Evolutionary conservation across 2,888 invertebrate genomes (phyloP), one percentile per base, ranked within the genome.

Genomic region (Cephus nigrinus): DNA sequence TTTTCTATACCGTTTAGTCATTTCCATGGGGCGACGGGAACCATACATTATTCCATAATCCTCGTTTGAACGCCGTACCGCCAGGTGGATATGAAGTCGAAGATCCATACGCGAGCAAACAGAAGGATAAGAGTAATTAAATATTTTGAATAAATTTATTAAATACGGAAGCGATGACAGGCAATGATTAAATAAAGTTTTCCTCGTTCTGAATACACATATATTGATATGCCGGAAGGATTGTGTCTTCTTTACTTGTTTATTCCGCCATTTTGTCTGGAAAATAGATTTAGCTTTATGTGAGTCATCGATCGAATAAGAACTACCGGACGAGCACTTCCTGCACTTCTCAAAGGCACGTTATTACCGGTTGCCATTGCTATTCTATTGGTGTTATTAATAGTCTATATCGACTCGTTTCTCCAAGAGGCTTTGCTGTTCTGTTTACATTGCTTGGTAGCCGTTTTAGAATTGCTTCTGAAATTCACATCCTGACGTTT

Each of bases 11-110:
- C 23, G 55, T 55, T 55, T 55, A 90, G 90, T 85, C 77, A 32
- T 90, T 84, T 79, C 87, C 88, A 32, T 90, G 90, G 90, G 89
- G 89, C 33, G 89, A 90, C 78, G 90, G 90, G 11, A 84, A 86
- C 31, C 89, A 85, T 76, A 35, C 83, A 9, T 32, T 89, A 0
- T 90, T 90, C 74, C 88, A 88, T 82, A 90, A 90, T 78, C 89
- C 90, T 12, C 76, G 12, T 33, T 82, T 77, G 80, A 90, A 90
- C 79, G 80, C 89, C 4, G 78, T 90, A 33, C 85, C 86, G 4
- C 88, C 88, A 4, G 34, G 86, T 31, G 90, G 90, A 34, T 89
- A 89, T 80, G 90, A 89, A 82, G 85, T 81, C 12, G 81, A 81
- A 0, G 88, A 90, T 80, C 86, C 88, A 11, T 72, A 85, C 31